These are phyloP conservation scores for Odocoileus hemionus DNA, from an alignment of 2,113 vertebrate genomes.

Conservation along the genomic window DNA sequence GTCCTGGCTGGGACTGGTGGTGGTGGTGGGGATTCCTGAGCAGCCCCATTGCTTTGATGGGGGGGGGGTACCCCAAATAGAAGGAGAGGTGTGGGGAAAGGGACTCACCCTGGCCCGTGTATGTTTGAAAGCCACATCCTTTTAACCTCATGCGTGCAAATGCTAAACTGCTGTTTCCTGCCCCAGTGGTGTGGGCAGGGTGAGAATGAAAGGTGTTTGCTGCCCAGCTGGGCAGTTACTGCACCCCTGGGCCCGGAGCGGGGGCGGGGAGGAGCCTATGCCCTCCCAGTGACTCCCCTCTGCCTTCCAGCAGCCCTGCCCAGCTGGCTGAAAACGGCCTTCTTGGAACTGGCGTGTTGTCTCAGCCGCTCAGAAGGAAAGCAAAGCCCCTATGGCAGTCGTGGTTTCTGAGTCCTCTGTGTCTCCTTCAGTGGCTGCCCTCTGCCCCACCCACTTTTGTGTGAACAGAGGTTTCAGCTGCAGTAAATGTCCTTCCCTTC, in stretches of 20 bases:
- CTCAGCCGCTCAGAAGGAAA: not conserved
- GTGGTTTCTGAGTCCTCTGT: not conserved
- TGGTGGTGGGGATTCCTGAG: not conserved
- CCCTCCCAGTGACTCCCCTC: not conserved
- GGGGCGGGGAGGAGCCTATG: not conserved
- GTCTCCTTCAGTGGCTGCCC: not conserved
- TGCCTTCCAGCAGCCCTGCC: not conserved
- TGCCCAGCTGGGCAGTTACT: conserved; percentile 27
- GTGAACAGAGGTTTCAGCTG: not conserved
- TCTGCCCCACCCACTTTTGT: not conserved
- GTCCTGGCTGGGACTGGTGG: not conserved
- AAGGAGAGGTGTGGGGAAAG: not conserved
- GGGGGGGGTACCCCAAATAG: not conserved
- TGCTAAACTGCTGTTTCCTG: conserved; percentile 15
- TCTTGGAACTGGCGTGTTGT: not conserved
- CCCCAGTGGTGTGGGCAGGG: not conserved
- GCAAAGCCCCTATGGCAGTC: not conserved
- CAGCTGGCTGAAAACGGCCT: conserved; percentile 10
- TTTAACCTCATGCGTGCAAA: conserved; percentile 10
- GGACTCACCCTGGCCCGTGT: not conserved
- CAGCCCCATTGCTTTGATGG: not conserved
- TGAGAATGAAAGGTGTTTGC: not conserved
- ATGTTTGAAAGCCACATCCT: conserved; percentile 53
- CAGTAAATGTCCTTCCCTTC: not conserved
- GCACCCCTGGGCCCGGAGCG: not conserved